Conservation (phyloP, 2,888 invertebrate genomes). For the Antitype chi region DNA sequence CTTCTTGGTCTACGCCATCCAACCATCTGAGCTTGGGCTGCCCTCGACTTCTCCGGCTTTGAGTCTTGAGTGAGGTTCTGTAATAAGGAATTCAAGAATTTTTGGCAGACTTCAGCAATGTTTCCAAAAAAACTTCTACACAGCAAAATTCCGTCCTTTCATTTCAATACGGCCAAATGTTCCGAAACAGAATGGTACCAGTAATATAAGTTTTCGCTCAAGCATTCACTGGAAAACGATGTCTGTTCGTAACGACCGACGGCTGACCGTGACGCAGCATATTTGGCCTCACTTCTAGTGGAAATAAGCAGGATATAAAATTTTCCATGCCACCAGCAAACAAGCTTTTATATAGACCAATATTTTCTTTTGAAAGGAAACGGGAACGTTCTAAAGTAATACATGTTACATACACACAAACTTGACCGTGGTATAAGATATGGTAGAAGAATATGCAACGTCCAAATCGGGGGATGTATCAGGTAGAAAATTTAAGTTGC, state of each 20-base stretch:
- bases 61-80: not conserved
- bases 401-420: not conserved
- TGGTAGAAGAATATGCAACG: not conserved
- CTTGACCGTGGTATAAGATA: not conserved
- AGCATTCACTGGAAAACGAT: constrained; percentile 31
- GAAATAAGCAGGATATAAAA: constrained; percentile 1
- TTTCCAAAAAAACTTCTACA: not conserved
- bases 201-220: constrained; percentile 31
- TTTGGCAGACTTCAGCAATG: not conserved
- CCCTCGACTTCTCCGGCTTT: too few relatives aligned
- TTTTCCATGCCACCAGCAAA: not conserved
- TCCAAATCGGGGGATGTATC: not conserved
- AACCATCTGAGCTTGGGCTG: too few relatives aligned
- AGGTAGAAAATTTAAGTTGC: not conserved
- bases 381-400: too few relatives aligned
- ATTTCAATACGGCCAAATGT: not conserved
- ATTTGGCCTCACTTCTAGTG: constrained; percentile 11
- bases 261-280: constrained; percentile 45
- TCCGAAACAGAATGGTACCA: not conserved
- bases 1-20: too few relatives aligned
- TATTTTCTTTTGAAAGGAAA: not conserved
- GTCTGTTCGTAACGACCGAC: constrained; percentile 46
- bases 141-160: not conserved
- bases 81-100: not conserved
- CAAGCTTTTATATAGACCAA: not conserved